Base-by-base conservation (phyloP, 2,797 vertebrate species). In the Cynopterus sphinx region DNA sequence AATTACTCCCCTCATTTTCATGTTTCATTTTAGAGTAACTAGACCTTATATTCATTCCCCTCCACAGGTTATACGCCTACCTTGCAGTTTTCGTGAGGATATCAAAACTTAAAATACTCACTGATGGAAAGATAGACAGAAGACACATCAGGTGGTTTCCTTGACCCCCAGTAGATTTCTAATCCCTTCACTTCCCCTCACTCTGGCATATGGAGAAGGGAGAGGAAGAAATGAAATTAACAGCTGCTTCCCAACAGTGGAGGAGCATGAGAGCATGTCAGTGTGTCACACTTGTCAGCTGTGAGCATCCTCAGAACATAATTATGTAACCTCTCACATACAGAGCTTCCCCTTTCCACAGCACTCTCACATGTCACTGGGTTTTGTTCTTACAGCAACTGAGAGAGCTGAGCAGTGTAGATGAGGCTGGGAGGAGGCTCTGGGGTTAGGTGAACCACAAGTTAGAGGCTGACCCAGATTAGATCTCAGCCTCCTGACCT, bases 161-260 rank as follows among this genome's bases (percentile, higher is more conserved):
- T 65, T 6, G 6, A 65, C 5, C 70, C 83, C 61, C 41, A 77
- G n/a, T 21, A 88, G 86, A 90, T 79, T 90, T 86, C 43, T 33
- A 77, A 88, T 85, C 86, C 93, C 85, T 74, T 94, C 82, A 57
- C 43, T 87, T 82, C 33, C 78, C 95, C 67, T 73, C 51, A 10
- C n/a, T 88, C 91, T 11, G 68, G 73, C 94, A 96, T 68, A 85
- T 59, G 91, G 93, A 94, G 91, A 94, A 86, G 51, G 73, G 77
- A 92, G 71, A 63, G 17, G 43, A 91, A 92, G 71, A 95, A 81
- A 90, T 9, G 77, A 96, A 96, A 43, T 33, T 31, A 87, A 83
- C 94, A 96, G 90, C 94, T 96, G 94, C 85, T 95, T 93, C 94
- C 74, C 81, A 28, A 75, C 16, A 87, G 77, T 63, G 41, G 57